Base-by-base conservation (phyloP, 2,888 invertebrate genomes). In the Schizaphis graminum region DNA sequence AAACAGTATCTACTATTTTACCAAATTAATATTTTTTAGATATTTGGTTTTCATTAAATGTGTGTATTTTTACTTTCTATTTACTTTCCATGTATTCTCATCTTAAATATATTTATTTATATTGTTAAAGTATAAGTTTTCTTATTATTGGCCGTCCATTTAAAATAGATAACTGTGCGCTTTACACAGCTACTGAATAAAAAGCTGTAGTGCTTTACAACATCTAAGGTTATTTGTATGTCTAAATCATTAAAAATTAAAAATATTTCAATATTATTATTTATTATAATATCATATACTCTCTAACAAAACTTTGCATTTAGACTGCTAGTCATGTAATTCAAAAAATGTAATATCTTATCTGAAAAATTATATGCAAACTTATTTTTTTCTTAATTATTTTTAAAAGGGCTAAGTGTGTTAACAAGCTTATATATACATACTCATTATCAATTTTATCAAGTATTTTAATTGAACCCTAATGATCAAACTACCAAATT, bases 101-200 rank as follows among this genome's bases (percentile, higher is more conserved):
- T 84, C 1, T 57, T 24, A 44, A 44, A 21, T 92, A 44, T 53
- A 41, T 88, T 67, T 41, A 47, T 56, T 28, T 87, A 41, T 49
- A 53, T 41, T 84, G 53, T 91, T 26, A 53, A 84, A 53, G 47
- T n/a, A 90, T 44, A 47, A 5, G 28, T 28, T 16, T 35, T 57
- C 47, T 61, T 26, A 47, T 49, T 92, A 92, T 67, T 87, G 57
- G 26, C 92, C 87, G 87, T 92, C 61, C 87, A 92, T 41, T 92
- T 87, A 10, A 49, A 92, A 92, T 87, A 67, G 87, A 86, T 86
- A 57, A 91, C 47, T 86, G 47, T 91, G 67, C 24, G 86, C 86
- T 85, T 57, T 85, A 56, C 57, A 91, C 57, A 47, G 16, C 35
- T 92, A 35, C 7, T 49, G 4, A 87, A 47, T 67, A 35, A 77